Conservation (phyloP, 2,888 invertebrate genomes). For the Drosophila yooni region DNA sequence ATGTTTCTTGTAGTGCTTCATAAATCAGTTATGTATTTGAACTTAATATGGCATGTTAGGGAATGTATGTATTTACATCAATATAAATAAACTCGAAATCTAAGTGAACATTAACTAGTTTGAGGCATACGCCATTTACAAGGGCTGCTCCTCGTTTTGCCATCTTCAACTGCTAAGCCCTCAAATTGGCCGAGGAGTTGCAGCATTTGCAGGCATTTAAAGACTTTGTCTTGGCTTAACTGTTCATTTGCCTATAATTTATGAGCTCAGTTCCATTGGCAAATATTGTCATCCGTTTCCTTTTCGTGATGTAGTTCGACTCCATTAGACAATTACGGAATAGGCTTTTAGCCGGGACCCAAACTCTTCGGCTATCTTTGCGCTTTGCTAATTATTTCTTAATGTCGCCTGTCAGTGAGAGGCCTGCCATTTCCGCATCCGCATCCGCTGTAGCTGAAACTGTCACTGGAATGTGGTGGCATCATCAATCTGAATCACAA, state of each 20-base stretch:
- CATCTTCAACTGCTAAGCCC: constrained; percentile 9
- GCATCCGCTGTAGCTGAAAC: constrained; percentile 45
- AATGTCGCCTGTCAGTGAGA: constrained; percentile 57
- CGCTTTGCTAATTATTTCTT: constrained; percentile 69
- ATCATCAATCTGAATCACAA: constrained; percentile 71
- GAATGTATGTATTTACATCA: neutral
- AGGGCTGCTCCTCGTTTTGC: neutral
- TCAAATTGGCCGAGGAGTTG: constrained; percentile 22
- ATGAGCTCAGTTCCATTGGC: constrained; percentile 39
- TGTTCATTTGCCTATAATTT: constrained; percentile 52
- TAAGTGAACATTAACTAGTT: neutral
- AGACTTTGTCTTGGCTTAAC: constrained; percentile 54
- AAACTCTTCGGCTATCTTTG: constrained; percentile 34
- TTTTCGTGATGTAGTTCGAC: constrained; percentile 41
- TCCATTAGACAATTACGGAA: constrained; percentile 71
- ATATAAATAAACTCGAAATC: neutral
- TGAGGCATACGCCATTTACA: neutral
- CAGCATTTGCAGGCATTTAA: constrained; percentile 50
- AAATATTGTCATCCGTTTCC: constrained; percentile 36
- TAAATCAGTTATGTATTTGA: neutral
- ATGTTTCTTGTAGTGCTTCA: neutral
- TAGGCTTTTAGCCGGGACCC: constrained; percentile 58
- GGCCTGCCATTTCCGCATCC: constrained; percentile 42
- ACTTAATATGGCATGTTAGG: neutral
- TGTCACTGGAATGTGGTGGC: constrained; percentile 53